A percentile compares a stretch with the other conserved stretches of the same genome.
Evolutionary conservation across 2,797 vertebrate genomes (phyloP).

Genomic region (Smutsia gigantea): DNA sequence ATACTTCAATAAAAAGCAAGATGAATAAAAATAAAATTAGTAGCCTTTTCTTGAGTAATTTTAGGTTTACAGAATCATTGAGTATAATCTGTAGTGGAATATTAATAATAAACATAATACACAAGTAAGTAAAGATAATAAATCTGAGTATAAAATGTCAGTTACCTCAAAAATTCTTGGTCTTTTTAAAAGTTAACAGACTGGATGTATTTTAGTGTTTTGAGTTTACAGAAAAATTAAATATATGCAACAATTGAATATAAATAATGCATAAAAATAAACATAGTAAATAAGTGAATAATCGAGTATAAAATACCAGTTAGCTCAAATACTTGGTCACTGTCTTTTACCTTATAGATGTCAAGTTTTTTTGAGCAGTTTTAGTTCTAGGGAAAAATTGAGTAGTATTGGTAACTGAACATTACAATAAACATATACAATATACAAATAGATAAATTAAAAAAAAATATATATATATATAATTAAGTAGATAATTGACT

Average conservation of each 20-base stretch:
- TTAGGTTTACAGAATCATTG: not conserved
- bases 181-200: not conserved
- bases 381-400: too few relatives aligned
- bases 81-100: not conserved
- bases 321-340: not conserved
- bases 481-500: too few relatives aligned
- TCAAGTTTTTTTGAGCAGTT: not conserved
- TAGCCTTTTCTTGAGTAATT: not conserved
- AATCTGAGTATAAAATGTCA: not conserved
- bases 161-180: not conserved
- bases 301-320: not conserved
- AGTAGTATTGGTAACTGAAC: too few relatives aligned
- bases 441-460: too few relatives aligned
- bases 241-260: too few relatives aligned
- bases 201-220: not conserved
- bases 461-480: too few relatives aligned
- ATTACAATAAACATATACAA: too few relatives aligned
- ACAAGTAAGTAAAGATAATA: not conserved
- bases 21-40: not conserved
- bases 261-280: too few relatives aligned
- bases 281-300: too few relatives aligned
- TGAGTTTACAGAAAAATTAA: not conserved
- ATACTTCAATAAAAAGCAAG: too few relatives aligned
- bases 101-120: not conserved
- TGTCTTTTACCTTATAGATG: not conserved